phyloP scores from a whole-genome alignment of 2,113 vertebrate species.

The Apaloderma vittatum region DNA sequence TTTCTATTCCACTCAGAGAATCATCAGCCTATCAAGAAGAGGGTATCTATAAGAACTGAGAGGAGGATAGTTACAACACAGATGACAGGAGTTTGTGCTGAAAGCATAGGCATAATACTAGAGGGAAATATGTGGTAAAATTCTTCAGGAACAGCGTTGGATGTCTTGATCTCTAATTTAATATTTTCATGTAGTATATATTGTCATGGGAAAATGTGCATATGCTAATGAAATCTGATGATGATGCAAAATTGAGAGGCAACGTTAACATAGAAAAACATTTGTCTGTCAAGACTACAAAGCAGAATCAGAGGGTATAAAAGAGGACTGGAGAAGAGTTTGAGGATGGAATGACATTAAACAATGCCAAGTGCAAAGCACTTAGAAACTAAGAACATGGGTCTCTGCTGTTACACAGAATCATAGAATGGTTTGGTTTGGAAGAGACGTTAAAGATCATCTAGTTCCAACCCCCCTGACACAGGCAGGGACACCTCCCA shows the following conservation, averaged over 20 bases:
- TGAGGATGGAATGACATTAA: not conserved
- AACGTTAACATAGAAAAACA: not conserved
- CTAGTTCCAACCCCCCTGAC: no score
- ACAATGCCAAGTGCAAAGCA: not conserved
- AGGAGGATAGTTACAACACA: not conserved
- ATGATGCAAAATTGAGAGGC: not conserved
- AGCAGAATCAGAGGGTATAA: not conserved
- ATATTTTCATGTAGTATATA: not conserved
- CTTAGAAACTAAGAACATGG: not conserved
- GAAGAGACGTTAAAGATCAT: no score
- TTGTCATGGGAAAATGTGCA: not conserved
- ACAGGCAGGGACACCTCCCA: no score
- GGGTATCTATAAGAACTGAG: not conserved
- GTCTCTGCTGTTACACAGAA: not conserved
- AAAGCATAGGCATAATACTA: not conserved
- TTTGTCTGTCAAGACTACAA: not conserved
- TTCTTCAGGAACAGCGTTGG: not conserved
- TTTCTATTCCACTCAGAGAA: not conserved
- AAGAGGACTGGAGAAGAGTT: not conserved
- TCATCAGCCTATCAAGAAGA: not conserved
- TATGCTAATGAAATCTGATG: not conserved
- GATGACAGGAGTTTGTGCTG: not conserved
- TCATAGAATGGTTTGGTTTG: no score
- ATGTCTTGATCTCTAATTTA: not conserved
- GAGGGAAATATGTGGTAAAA: not conserved